phyloP scores from a whole-genome alignment of 2,797 vertebrate genomes.

The Rhyacichthys aspro region DNA sequence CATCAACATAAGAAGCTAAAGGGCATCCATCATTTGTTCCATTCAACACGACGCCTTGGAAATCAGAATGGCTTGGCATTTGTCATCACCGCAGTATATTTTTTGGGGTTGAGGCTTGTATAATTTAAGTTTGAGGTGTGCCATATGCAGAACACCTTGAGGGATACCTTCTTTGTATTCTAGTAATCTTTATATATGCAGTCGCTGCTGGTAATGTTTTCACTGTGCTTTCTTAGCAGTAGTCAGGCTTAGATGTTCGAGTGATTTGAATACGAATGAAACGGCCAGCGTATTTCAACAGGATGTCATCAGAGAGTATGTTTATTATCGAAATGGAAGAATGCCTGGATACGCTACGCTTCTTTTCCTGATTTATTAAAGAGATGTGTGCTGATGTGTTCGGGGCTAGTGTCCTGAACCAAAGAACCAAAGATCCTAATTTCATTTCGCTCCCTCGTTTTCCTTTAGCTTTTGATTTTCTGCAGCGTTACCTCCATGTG shows the following conservation, averaged over 20 bases:
- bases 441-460: constrained; percentile 37
- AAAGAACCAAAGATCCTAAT: constrained; percentile 67
- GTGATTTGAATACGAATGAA: constrained; percentile 51
- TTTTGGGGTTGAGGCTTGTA: constrained; percentile 8
- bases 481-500: constrained; percentile 14
- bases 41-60: neutral
- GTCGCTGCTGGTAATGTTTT: constrained; percentile 28
- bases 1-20: no score
- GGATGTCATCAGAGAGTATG: constrained; percentile 40
- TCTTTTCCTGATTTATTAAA: constrained; percentile 6
- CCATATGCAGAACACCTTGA: constrained; percentile 5
- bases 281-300: constrained; percentile 41
- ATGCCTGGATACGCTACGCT: constrained; percentile 13
- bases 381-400: constrained; percentile 23
- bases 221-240: constrained; percentile 32
- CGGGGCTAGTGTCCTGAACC: constrained; percentile 37
- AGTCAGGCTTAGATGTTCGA: constrained; percentile 25
- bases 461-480: constrained; percentile 18
- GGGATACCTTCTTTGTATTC: constrained; percentile 2
- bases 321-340: constrained; percentile 30
- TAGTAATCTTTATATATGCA: constrained; percentile 22
- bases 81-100: constrained; percentile 16
- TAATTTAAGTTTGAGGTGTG: constrained; percentile 11
- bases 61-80: neutral
- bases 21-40: no score